Evolutionary conservation across 2,113 vertebrate genomes (phyloP).

Genomic region (Heterocephalus glaber): DNA sequence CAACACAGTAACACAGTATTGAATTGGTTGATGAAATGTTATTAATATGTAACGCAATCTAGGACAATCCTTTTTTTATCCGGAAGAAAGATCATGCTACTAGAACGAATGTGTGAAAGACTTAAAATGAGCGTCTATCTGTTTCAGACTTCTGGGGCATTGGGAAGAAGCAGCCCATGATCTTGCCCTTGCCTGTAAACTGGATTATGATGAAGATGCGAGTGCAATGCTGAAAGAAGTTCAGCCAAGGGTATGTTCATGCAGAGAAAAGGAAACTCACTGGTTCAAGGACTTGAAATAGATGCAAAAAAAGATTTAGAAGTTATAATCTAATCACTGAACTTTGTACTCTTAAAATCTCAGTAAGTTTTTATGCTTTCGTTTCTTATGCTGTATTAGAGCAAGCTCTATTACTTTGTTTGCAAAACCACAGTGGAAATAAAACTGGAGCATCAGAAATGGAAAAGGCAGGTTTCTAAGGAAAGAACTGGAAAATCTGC

Average conservation of each 20-base stretch:
- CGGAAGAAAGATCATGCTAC: neutral
- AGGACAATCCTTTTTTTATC: neutral
- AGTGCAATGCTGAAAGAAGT: slow-evolving; percentile 96
- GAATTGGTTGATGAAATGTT: slow-evolving; percentile 21
- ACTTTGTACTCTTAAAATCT: neutral
- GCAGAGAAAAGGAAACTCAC: neutral
- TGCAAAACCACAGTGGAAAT: neutral
- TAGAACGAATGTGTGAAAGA: neutral
- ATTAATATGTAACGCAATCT: slow-evolving; percentile 20
- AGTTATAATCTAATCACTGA: neutral
- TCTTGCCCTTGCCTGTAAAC: slow-evolving; percentile 95
- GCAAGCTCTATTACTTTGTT: neutral
- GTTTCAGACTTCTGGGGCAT: slow-evolving; percentile 94
- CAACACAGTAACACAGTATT: neutral
- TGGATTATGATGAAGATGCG: slow-evolving; percentile 98
- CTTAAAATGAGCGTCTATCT: slow-evolving; percentile 52
- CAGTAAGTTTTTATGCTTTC: neutral
- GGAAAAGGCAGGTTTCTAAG: neutral
- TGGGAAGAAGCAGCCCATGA: slow-evolving; percentile 97
- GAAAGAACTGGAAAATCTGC: neutral
- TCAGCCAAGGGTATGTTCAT: slow-evolving; percentile 90
- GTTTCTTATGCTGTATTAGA: neutral
- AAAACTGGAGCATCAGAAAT: neutral
- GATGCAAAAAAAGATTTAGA: neutral
- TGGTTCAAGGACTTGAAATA: neutral